A percentile compares a stretch with the other conserved stretches of the same genome.
phyloP scores from a whole-genome alignment of 2,797 vertebrate species.

The Kryptopterus vitreolus region DNA sequence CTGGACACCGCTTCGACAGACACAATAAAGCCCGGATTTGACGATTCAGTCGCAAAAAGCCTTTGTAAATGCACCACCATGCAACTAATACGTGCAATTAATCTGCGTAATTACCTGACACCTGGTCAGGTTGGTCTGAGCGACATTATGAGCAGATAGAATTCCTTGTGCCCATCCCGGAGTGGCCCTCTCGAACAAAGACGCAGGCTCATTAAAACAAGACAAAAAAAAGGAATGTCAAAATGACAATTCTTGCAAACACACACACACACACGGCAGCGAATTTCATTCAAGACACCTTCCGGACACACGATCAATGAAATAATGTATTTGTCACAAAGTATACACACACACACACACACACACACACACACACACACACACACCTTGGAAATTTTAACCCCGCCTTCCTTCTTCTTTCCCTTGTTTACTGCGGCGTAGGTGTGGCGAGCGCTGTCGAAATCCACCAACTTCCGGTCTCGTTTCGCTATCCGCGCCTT shows the following conservation, averaged over 20 bases:
- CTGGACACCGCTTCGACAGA: no score
- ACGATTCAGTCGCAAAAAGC: not conserved
- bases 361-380: constrained; percentile 61
- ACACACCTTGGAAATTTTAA: constrained; percentile 88
- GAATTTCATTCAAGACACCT: constrained; percentile 1
- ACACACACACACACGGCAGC: not conserved
- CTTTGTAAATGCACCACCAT: not conserved
- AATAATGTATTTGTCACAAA: not conserved
- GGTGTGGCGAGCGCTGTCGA: constrained; percentile 93
- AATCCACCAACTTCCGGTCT: constrained; percentile 96
- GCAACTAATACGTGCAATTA: constrained; percentile 14
- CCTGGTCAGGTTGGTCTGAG: constrained; percentile 98
- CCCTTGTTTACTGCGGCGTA: constrained; percentile 89
- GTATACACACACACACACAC: constrained; percentile 61
- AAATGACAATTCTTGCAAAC: constrained; percentile 11
- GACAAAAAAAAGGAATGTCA: constrained; percentile 15
- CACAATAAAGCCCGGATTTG: not conserved
- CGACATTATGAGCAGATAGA: constrained; percentile 96
- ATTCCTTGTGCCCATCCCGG: constrained; percentile 99
- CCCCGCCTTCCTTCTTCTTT: constrained; percentile 88
- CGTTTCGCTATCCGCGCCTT: constrained; percentile 94
- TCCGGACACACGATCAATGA: not conserved
- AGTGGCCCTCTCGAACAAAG: constrained; percentile 95
- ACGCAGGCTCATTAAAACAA: constrained; percentile 79
- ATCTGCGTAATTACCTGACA: constrained; percentile 83